phyloP scores from a whole-genome alignment of 1,140 invertebrate species.

The Odontomachus brunneus region DNA sequence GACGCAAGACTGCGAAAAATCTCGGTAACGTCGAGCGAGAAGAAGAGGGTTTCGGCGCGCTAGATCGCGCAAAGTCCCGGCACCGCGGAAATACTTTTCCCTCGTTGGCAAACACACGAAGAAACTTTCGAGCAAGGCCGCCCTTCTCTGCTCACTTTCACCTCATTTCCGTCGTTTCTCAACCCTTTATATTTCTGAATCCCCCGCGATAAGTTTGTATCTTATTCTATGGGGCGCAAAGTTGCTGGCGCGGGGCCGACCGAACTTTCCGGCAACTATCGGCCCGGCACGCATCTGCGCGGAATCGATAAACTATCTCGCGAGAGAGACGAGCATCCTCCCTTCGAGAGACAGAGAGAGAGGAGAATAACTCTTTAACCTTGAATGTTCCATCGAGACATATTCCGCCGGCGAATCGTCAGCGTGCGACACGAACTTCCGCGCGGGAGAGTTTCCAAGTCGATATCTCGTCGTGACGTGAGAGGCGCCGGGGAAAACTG shows the following conservation, averaged over 20 bases:
- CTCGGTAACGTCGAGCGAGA: conserved; percentile 12
- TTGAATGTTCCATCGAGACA: conserved; percentile 29
- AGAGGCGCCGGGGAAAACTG: conserved; percentile 26
- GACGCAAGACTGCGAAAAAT: not conserved
- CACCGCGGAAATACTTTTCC: conserved; percentile 51
- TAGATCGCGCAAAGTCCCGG: conserved; percentile 17
- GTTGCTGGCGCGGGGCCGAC: conserved; percentile 34
- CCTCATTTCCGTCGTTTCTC: conserved; percentile 51
- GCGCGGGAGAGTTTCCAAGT: not conserved
- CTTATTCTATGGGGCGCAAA: conserved; percentile 60
- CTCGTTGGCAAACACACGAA: conserved; percentile 37
- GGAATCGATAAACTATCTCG: conserved; percentile 48
- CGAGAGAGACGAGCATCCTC: conserved; percentile 22
- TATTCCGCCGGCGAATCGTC: conserved; percentile 9
- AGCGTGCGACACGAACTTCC: not conserved
- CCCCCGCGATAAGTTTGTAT: conserved; percentile 76
- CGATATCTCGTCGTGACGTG: not conserved
- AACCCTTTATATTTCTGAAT: conserved; percentile 59
- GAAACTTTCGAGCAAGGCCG: conserved; percentile 64
- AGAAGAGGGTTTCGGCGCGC: not conserved
- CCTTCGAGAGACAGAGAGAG: too few species aligned
- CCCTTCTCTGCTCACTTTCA: conserved; percentile 53
- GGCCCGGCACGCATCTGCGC: conserved; percentile 21
- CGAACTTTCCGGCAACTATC: conserved; percentile 55
- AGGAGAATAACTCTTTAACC: conserved; percentile 44